Base-by-base conservation (phyloP, 2,113 vertebrate species). In the Petaurus breviceps region DNA sequence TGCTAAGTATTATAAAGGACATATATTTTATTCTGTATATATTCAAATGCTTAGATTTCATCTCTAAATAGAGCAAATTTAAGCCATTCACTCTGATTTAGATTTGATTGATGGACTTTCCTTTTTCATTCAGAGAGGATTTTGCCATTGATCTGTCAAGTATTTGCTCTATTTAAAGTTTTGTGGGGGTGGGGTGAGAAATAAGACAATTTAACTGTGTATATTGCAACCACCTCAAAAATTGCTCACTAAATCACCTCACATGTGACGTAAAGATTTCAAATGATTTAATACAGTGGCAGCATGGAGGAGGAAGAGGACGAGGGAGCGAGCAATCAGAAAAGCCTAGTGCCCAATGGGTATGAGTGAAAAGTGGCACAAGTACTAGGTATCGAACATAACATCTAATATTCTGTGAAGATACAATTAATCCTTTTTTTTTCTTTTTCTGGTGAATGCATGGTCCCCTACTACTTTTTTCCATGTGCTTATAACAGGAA, bases 21-120 rank as follows among this genome's bases (percentile, higher is more conserved):
- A 22, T 90, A 91, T 93, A n/a, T 97, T 93, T 95, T 96, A 96
- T 90, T 95, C 57, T 94, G 49, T 93, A 10, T 93, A 0, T 94
- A 95, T 96, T 97, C 97, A 96, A 97, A 94, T 91, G 89, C 23
- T 51, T 95, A 97, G 23, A 57, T 96, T 98, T 94, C 96, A 90
- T 96, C 95, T 98, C 37, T 95, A 96, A 98, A 54, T 47, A 90
- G 52, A 92, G 16, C 91, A 26, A 94, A 97, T 31, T 54, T 97
- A 94, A 97, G 37, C 77, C 46, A 14, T 96, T 96, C 46, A 51
- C 0, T 2, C 93, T 95, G 50, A 97, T 96, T 97, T 90, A 90
- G 47, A 8, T 57, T 95, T 96, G 93, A 97, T 96, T 97, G 98
- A 98, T 97, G 31, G 46, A 93, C 25, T 97, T 61, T 22, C 90